Evolutionary conservation across 2,888 invertebrate genomes (phyloP), one percentile per base, ranked within the genome.

Genomic region (Argyresthia goedartella): DNA sequence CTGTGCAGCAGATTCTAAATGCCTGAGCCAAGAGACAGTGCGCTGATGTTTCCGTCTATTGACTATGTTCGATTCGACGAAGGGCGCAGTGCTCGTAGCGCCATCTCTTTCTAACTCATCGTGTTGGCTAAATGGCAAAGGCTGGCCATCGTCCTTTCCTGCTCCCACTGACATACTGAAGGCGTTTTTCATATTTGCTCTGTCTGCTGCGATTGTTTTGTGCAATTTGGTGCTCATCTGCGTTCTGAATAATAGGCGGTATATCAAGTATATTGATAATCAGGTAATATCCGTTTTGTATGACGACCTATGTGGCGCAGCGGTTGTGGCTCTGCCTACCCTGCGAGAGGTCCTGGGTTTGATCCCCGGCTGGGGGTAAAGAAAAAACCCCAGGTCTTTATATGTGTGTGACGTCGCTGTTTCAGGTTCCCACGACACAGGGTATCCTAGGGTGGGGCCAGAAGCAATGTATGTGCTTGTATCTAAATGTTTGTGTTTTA

Each of bases 211-310:
- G 42, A 94, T 95, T 57, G 90, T 95, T 44, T 90, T 91, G 36
- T 93, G 95, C 45, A 95, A 95, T 71, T 87, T 93, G 49, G 85
- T 95, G 55, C 90, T 95, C 34, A 94, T 95, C 60, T 90, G 94
- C 62, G 95, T 95, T 49, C 90, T 95, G 66, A 95, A 95, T 77
- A 95, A 93, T 75, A 88, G 94, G 51, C 88, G 93, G 57, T 95
- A 94, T 73, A 91, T 93, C 65, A 93, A 94, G 68, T 95, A 94
- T 69, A 95, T 95, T 63, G 95, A 95, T 71, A 93, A 94, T 63
- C 95, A 95, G 93, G 95, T 95, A 76, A 77, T 73, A 6, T 63
- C 41, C 52, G 45, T n/a, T n/a, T 25, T 35, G 33, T 44, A 25
- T 4, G n/a, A n/a, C n/a, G n/a, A n/a, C n/a, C n/a, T n/a, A n/a